Base-by-base conservation (phyloP, 2,113 vertebrate genomes). In the Actenoides hombroni region DNA sequence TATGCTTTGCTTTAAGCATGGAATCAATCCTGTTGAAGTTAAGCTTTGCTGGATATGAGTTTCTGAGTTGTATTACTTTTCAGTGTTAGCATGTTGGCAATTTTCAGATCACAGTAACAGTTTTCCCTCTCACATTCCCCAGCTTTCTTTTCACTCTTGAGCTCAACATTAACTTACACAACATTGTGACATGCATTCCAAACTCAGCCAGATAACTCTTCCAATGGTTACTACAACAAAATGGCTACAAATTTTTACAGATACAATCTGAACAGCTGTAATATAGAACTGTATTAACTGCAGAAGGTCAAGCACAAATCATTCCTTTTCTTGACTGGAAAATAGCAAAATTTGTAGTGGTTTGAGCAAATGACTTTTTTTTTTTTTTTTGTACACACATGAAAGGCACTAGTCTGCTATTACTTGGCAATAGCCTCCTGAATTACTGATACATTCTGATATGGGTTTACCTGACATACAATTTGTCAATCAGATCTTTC, bases 41-140 rank as follows among this genome's bases (percentile, higher is more conserved):
- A 89, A 96, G 88, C 95, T 95, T 96, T 96, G 96, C 96, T 96
- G 95, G 96, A 96, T 91, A 84, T 28, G 31, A 40, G 61, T 39
- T 87, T 93, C 75, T 65, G 86, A 94, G 57, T 31, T 56, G 29
- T 23, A 75, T 75, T 75, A 83, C 48, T 95, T 80, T 83, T 83
- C 77, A 80, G 46, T 48, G 65, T 73, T 74, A 86, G 75, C 42
- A 49, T 21, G 61, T 73, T 79, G 92, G 60, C 71, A 90, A 94
- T 83, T 79, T 83, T 75, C 86, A 83, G 78, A 97, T 81, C 75
- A 65, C 59, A 77, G 67, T 37, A 82, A 94, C 79, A 80, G 81
- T 64, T 94, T 93, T 89, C 63, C 33, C 44, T 92, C 86, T 86
- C 82, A 76, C 73, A 94, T 89, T 31, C 77, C 79, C 74, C 80